phyloP scores from a whole-genome alignment of 1,140 invertebrate genomes.

The Drosophila arizonae region DNA sequence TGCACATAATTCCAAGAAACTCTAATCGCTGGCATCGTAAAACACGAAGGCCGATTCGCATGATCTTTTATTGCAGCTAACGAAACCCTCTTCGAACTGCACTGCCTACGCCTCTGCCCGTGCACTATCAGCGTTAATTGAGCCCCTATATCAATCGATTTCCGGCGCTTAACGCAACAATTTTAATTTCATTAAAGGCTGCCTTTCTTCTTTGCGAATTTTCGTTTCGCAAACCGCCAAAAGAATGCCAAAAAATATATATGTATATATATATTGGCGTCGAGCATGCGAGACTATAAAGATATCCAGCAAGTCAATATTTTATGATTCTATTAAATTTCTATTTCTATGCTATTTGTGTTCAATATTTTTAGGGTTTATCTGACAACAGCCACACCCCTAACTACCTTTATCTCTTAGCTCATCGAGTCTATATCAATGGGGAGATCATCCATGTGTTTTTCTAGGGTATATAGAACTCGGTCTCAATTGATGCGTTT shows the following conservation, averaged over 20 bases:
- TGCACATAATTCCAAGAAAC: slow-evolving; percentile 21
- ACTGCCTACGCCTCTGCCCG: slow-evolving; percentile 3
- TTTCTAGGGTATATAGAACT: background rate
- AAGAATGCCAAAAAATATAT: background rate
- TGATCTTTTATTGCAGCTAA: background rate
- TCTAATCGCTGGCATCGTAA: slow-evolving; percentile 32
- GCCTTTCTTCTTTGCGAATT: slow-evolving; percentile 3
- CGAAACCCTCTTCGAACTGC: background rate
- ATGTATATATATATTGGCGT: too few relatives aligned
- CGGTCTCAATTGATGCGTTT: slow-evolving; percentile 9
- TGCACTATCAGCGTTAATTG: slow-evolving; percentile 28
- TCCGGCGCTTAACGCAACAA: slow-evolving; percentile 29
- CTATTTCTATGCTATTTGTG: too few relatives aligned
- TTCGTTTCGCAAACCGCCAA: slow-evolving; percentile 6
- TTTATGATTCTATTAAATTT: too few relatives aligned
- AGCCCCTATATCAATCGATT: slow-evolving; percentile 28
- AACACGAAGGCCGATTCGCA: background rate
- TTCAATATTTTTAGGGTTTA: too few relatives aligned
- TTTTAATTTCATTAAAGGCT: slow-evolving; percentile 31
- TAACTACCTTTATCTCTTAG: too few relatives aligned
- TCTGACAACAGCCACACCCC: too few relatives aligned
- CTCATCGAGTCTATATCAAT: too few relatives aligned
- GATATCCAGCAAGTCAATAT: too few relatives aligned
- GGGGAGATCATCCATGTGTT: too few relatives aligned
- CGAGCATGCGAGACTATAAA: too few relatives aligned